Percentiles rank a stretch among this genome's conserved stretches.
Evolutionary conservation across 1,140 invertebrate species (phyloP).

Genomic region (Tetramorium alpestre): DNA sequence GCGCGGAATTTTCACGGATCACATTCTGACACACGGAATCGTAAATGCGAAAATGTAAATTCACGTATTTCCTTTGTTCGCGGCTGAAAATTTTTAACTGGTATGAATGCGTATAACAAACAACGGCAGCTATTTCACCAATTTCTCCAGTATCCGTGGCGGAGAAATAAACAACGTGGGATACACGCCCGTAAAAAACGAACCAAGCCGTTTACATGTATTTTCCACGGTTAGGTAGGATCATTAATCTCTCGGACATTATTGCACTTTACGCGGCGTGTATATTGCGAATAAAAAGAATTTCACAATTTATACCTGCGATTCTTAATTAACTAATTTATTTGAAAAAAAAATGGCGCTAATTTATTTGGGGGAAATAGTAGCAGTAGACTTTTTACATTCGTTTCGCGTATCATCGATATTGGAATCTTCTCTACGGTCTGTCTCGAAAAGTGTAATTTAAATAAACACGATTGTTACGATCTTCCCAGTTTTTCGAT

Average conservation of each 20-base stretch:
- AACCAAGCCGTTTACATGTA: not conserved
- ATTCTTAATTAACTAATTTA: slow-evolving; percentile 25
- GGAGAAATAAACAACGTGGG: slow-evolving; percentile 18
- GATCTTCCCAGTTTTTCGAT: not conserved
- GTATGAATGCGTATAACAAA: not conserved
- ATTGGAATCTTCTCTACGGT: not conserved
- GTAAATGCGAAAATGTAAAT: not conserved
- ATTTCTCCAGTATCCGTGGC: not conserved
- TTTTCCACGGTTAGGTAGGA: slow-evolving; percentile 13
- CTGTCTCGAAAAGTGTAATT: not conserved
- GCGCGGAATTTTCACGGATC: not conserved
- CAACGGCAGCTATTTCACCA: slow-evolving; percentile 5
- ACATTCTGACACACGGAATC: not conserved
- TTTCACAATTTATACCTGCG: not conserved
- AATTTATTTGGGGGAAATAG: not conserved
- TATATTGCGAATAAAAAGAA: slow-evolving; percentile 11
- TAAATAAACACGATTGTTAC: not conserved
- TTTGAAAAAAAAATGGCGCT: not conserved
- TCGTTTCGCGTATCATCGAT: not conserved
- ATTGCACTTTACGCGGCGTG: not conserved
- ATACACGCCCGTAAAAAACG: not conserved
- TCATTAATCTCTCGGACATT: slow-evolving; percentile 30
- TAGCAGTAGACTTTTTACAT: not conserved
- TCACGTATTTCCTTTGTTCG: not conserved
- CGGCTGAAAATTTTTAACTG: slow-evolving; percentile 25